These are phyloP conservation scores for Miltochrista miniata DNA, from an alignment of 2,888 invertebrate species.

Conservation along the genomic window DNA sequence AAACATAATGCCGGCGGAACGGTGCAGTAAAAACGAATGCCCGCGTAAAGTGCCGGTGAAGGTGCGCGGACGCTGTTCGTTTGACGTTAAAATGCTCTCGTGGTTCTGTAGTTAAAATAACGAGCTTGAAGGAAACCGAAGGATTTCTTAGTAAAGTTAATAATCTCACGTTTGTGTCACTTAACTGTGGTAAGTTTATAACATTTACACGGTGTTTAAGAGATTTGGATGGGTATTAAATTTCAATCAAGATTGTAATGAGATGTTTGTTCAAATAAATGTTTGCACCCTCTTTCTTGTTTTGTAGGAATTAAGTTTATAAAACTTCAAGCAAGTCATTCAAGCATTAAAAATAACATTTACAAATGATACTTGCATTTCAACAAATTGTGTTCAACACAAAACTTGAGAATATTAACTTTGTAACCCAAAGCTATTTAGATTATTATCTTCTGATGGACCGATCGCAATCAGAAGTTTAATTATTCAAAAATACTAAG, in stretches of 20 bases:
- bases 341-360: too few species aligned
- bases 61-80: constrained; percentile 46
- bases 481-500: too few species aligned
- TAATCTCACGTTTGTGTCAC: constrained; percentile 41
- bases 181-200: constrained; percentile 31
- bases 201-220: constrained; percentile 23
- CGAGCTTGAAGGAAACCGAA: constrained; percentile 43
- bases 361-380: too few species aligned
- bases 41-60: constrained; percentile 41
- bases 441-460: too few species aligned
- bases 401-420: too few species aligned
- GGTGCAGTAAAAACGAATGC: constrained; percentile 51
- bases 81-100: constrained; percentile 46
- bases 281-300: background rate
- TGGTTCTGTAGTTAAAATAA: constrained; percentile 46
- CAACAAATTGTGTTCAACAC: too few species aligned
- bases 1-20: constrained; percentile 34
- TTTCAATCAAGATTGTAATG: constrained; percentile 26
- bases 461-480: too few species aligned
- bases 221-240: constrained; percentile 28
- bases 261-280: background rate
- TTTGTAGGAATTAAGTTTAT: background rate
- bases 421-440: too few species aligned
- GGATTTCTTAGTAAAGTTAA: constrained; percentile 49
- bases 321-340: too few species aligned